These are phyloP conservation scores for Sparus aurata DNA, from an alignment of 2,797 vertebrate species.

Conservation along the genomic window DNA sequence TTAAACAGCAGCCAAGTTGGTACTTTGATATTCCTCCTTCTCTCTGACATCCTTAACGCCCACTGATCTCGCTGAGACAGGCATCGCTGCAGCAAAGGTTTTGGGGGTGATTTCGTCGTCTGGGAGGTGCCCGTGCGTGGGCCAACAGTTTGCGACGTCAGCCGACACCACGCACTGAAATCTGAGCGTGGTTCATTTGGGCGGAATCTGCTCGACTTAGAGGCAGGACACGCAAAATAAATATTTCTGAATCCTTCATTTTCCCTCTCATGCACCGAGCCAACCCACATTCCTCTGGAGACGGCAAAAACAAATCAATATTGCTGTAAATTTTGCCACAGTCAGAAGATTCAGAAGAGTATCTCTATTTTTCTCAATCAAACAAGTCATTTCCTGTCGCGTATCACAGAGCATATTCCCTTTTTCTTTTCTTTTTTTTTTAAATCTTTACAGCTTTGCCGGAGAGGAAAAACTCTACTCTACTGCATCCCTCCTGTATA, in stretches of 20 bases:
- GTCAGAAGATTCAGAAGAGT: conserved; percentile 44
- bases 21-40: conserved; percentile 78
- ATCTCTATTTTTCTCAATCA: conserved; percentile 48
- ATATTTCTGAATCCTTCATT: conserved; percentile 30
- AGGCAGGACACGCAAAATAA: conserved; percentile 29
- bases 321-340: conserved; percentile 55
- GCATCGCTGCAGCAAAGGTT: conserved; percentile 45
- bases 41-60: conserved; percentile 59
- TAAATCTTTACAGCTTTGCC: neutral
- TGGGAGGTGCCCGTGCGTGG: neutral
- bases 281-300: conserved; percentile 62
- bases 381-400: conserved; percentile 33
- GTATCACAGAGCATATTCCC: conserved; percentile 6
- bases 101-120: conserved; percentile 19
- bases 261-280: conserved; percentile 37
- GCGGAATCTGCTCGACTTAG: conserved; percentile 25
- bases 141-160: conserved; percentile 9
- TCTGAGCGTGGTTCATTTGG: conserved; percentile 22
- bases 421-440: conserved; percentile 22
- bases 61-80: conserved; percentile 47
- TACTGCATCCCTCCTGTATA: neutral
- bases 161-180: conserved; percentile 20
- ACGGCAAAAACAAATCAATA: conserved; percentile 61
- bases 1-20: conserved; percentile 77
- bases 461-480: neutral